Conservation (phyloP, 2,797 vertebrate species). For the Rhynchonycteris naso region DNA sequence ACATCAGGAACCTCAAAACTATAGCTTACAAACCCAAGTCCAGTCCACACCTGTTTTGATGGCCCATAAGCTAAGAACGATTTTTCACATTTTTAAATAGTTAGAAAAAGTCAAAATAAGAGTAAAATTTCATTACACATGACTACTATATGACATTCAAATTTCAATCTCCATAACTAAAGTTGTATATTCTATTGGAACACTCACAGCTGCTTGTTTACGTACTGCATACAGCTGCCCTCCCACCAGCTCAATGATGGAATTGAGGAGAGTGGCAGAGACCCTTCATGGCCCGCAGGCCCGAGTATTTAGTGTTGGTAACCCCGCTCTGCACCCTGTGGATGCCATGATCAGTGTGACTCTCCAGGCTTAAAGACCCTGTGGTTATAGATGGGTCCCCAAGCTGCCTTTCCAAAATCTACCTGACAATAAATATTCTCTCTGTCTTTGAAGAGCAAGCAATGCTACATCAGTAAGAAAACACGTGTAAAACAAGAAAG, state of each 20-base stretch:
- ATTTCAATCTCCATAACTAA: neutral
- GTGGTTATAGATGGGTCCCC: neutral
- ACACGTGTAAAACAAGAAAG: neutral
- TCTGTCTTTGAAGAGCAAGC: neutral
- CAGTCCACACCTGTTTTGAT: neutral
- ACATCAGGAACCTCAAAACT: neutral
- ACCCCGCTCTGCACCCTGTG: neutral
- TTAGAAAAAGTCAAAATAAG: neutral
- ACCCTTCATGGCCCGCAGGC: neutral
- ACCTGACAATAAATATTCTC: neutral
- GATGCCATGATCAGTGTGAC: neutral
- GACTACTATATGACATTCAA: neutral
- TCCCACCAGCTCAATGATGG: rapidly evolving
- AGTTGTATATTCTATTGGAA: neutral
- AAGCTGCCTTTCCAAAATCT: neutral
- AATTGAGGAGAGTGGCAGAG: neutral
- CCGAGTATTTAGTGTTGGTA: neutral
- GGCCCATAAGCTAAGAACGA: neutral
- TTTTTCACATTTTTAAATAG: neutral
- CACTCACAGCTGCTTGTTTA: neutral
- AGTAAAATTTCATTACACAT: neutral
- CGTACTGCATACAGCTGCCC: neutral
- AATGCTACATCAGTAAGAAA: neutral
- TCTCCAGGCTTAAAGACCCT: neutral
- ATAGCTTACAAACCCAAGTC: neutral